Percentiles rank a stretch among this genome's conserved stretches.
Conservation (phyloP, 2,113 vertebrate genomes). For the Neofelis nebulosa region DNA sequence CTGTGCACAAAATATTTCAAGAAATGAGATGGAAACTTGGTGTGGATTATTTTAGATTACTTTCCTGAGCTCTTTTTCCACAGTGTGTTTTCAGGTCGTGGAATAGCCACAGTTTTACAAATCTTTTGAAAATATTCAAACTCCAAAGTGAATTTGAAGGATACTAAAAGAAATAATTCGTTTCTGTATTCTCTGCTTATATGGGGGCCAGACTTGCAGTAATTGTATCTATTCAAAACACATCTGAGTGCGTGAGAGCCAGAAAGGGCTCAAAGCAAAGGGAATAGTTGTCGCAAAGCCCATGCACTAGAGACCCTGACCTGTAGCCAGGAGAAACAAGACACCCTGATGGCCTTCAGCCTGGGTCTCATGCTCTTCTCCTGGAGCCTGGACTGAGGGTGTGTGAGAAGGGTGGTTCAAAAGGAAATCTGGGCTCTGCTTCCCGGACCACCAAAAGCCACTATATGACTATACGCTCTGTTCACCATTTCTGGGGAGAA, state of each 20-base stretch:
- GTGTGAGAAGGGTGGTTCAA: not conserved
- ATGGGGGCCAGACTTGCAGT: not conserved
- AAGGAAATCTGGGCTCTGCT: not conserved
- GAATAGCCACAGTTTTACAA: not conserved
- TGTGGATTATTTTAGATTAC: slow-evolving; percentile 65
- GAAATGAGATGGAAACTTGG: slow-evolving; percentile 66
- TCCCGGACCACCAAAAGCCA: not conserved
- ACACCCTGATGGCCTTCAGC: not conserved
- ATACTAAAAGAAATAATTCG: not conserved
- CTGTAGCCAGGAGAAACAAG: not conserved
- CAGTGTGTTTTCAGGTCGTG: not conserved
- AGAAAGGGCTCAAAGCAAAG: not conserved
- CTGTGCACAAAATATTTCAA: slow-evolving; percentile 57
- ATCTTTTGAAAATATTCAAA: slow-evolving; percentile 46
- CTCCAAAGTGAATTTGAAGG: slow-evolving; percentile 32
- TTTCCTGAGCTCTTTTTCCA: slow-evolving; percentile 35
- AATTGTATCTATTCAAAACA: not conserved
- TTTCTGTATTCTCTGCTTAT: not conserved
- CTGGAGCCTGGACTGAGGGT: not conserved
- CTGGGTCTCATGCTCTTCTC: not conserved
- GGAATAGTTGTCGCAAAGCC: not conserved
- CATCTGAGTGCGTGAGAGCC: not conserved
- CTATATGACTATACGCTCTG: not conserved
- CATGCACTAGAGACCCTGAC: not conserved
- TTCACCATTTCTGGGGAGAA: not conserved